Conservation (phyloP, 2,888 invertebrate species). For the Keiferia lycopersicella region DNA sequence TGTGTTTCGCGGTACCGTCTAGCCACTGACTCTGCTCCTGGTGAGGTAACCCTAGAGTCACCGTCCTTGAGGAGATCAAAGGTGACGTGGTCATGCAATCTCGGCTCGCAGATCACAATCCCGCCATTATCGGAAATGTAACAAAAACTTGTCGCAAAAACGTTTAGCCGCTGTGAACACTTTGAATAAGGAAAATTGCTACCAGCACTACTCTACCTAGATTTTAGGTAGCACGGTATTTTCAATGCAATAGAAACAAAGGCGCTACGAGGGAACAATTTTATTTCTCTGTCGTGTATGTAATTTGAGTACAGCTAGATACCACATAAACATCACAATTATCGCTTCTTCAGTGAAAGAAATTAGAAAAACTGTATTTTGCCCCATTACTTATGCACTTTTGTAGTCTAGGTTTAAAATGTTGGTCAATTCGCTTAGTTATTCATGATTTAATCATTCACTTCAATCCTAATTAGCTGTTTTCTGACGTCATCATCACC, state of each 20-base stretch:
- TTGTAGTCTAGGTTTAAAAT: background rate
- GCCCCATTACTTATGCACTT: background rate
- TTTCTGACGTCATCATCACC: constrained; percentile 8
- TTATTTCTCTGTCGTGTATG: too few species aligned
- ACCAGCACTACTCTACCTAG: too few species aligned
- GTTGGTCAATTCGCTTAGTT: background rate
- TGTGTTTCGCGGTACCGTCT: too few species aligned
- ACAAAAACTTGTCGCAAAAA: constrained; percentile 9
- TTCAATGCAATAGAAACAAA: too few species aligned
- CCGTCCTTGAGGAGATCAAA: constrained; percentile 20
- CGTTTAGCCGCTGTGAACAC: background rate
- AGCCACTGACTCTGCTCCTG: too few species aligned
- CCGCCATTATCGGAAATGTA: background rate
- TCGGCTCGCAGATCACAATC: background rate
- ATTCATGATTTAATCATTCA: constrained; percentile 1
- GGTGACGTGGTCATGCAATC: constrained; percentile 36
- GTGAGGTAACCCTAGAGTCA: background rate
- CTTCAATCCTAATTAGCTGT: background rate
- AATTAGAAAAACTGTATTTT: too few species aligned
- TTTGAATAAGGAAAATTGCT: too few species aligned
- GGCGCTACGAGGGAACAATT: too few species aligned
- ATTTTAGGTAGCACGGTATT: too few species aligned
- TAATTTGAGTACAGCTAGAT: too few species aligned
- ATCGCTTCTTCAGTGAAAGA: too few species aligned
- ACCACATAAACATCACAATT: too few species aligned